These are phyloP conservation scores for chimpanzee (Pan troglodytes) DNA, from an alignment of 2,113 vertebrate species.

Conservation along the genomic window NHGRI_mPanTro3-v2.1_pri NC_072421.2:95201001-95201500, in stretches of 20 bases:
- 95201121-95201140: neutral
- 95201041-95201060: too few species aligned
- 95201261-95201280: conserved; percentile 15
- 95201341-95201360: neutral
- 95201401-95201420: conserved; percentile 19
- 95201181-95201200: neutral
- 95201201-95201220: neutral
- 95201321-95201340: neutral
- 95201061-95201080: too few species aligned
- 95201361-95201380: neutral
- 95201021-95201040: too few species aligned
- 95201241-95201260: neutral
- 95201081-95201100: neutral
- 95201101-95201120: neutral
- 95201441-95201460: neutral
- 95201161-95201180: neutral
- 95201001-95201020: too few species aligned
- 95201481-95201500: too few species aligned
- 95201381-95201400: conserved; percentile 19
- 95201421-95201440: neutral
- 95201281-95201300: conserved; percentile 22
- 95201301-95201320: neutral
- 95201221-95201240: neutral
- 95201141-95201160: neutral
- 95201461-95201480: neutral